These are phyloP conservation scores for Aricia agestis DNA, from an alignment of 1,140 invertebrate genomes.

Conservation along the genomic window DNA sequence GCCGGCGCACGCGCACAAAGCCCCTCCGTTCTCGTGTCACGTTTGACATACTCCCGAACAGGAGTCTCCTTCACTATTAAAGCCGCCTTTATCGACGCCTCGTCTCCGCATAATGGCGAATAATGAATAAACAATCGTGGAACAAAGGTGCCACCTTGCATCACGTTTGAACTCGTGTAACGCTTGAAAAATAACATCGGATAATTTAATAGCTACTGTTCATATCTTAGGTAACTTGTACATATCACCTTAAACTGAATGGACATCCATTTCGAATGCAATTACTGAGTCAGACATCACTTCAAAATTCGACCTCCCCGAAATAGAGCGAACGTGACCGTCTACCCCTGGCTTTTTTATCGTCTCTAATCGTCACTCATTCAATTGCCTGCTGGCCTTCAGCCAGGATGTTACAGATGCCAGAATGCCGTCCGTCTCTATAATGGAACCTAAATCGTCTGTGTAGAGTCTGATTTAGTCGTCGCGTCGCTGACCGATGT, in stretches of 20 bases:
- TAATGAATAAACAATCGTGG: background rate
- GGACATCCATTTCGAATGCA: conserved; percentile 51
- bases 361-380: conserved; percentile 64
- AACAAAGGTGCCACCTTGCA: too few species aligned
- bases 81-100: background rate
- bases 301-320: conserved; percentile 60
- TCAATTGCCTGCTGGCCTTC: conserved; percentile 64
- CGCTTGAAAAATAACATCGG: background rate
- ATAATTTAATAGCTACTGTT: background rate
- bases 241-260: conserved; percentile 48
- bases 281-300: conserved; percentile 56
- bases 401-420: conserved; percentile 55
- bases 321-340: conserved; percentile 65
- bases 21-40: conserved; percentile 44
- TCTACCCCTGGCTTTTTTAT: conserved; percentile 58
- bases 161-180: too few species aligned
- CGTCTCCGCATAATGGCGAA: background rate
- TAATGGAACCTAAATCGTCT: conserved; percentile 35
- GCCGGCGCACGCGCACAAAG: conserved; percentile 23
- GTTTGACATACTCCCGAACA: conserved; percentile 50
- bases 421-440: conserved; percentile 47
- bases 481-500: conserved; percentile 17
- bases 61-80: conserved; percentile 32
- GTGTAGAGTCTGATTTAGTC: conserved; percentile 36
- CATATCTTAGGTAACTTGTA: background rate